Percentiles rank a stretch among this genome's conserved stretches.
phyloP scores from a whole-genome alignment of 2,797 vertebrate species.

The Neoniphon sammara region DNA sequence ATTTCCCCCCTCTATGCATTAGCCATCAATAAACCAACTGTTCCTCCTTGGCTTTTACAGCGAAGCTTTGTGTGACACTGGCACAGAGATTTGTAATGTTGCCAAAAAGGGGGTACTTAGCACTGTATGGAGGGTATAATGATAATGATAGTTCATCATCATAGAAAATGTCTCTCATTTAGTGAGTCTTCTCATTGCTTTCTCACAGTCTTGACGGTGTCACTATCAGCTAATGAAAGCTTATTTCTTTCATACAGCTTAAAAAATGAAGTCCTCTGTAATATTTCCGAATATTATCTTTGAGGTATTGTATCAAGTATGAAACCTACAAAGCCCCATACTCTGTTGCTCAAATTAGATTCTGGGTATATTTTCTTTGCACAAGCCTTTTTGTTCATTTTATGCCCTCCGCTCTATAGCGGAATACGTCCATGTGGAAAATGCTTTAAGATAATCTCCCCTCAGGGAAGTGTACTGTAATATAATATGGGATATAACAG shows the following conservation, averaged over 20 bases:
- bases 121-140: slow-evolving; percentile 65
- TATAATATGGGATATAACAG: slow-evolving; percentile 61
- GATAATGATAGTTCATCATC: slow-evolving; percentile 77
- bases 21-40: slow-evolving; percentile 46
- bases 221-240: slow-evolving; percentile 63
- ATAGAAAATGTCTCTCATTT: slow-evolving; percentile 70
- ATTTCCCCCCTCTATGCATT: slow-evolving; percentile 38
- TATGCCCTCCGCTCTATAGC: slow-evolving; percentile 49
- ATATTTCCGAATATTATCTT: slow-evolving; percentile 53
- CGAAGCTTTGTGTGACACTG: slow-evolving; percentile 51
- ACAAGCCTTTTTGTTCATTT: slow-evolving; percentile 60
- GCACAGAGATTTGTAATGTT: slow-evolving; percentile 63
- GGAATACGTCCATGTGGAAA: slow-evolving; percentile 64
- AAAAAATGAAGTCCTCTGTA: slow-evolving; percentile 41
- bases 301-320: slow-evolving; percentile 58
- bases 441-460: slow-evolving; percentile 74
- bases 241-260: slow-evolving; percentile 18
- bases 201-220: slow-evolving; percentile 64
- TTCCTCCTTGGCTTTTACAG: slow-evolving; percentile 50
- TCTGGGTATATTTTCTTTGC: slow-evolving; percentile 53
- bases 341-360: slow-evolving; percentile 47
- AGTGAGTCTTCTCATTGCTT: slow-evolving; percentile 59
- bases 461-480: slow-evolving; percentile 62
- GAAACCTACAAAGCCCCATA: slow-evolving; percentile 38
- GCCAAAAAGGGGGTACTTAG: slow-evolving; percentile 70